Evolutionary conservation across 2,888 invertebrate species (phyloP).

Genomic region (Drosophila barbarae): DNA sequence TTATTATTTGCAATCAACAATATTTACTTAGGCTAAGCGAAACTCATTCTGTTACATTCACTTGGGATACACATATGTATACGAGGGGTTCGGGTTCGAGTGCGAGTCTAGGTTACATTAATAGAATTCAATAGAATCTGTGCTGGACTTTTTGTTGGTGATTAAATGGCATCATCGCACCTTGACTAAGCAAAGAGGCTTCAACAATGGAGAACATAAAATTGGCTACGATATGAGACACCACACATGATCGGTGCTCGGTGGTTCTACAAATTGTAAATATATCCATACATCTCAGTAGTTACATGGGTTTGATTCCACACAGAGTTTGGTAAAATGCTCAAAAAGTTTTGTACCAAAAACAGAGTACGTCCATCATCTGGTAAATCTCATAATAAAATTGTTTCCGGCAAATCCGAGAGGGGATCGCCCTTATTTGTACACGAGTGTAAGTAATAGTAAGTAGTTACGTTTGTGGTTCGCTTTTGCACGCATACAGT

Average conservation of each 20-base stretch:
- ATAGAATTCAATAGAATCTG: conserved; percentile 29
- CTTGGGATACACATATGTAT: conserved; percentile 14
- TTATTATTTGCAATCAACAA: conserved; percentile 34
- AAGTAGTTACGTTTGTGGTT: conserved; percentile 23
- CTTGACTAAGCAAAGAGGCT: conserved; percentile 9
- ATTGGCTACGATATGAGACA: conserved; percentile 56
- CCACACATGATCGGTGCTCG: conserved; percentile 3
- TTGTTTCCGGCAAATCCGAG: conserved; percentile 19
- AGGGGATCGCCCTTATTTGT: conserved; percentile 32
- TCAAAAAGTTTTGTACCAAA: conserved; percentile 72
- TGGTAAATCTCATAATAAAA: conserved; percentile 67
- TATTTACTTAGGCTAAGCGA: conserved; percentile 46
- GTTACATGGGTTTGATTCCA: conserved; percentile 49
- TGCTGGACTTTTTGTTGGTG: conserved; percentile 14
- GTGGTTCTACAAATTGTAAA: conserved; percentile 30
- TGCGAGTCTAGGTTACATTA: conserved; percentile 8
- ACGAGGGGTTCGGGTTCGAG: conserved; percentile 12
- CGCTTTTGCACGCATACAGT: conserved; percentile 14
- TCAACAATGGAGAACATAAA: conserved; percentile 29
- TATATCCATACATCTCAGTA: conserved; percentile 44
- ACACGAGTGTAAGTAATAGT: conserved; percentile 41
- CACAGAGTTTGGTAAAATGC: conserved; percentile 62
- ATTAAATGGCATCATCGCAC: conserved; percentile 13
- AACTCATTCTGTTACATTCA: conserved; percentile 46
- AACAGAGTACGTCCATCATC: conserved; percentile 65